phyloP scores from a whole-genome alignment of 2,888 invertebrate species.

The Chrysina gloriosa region DNA sequence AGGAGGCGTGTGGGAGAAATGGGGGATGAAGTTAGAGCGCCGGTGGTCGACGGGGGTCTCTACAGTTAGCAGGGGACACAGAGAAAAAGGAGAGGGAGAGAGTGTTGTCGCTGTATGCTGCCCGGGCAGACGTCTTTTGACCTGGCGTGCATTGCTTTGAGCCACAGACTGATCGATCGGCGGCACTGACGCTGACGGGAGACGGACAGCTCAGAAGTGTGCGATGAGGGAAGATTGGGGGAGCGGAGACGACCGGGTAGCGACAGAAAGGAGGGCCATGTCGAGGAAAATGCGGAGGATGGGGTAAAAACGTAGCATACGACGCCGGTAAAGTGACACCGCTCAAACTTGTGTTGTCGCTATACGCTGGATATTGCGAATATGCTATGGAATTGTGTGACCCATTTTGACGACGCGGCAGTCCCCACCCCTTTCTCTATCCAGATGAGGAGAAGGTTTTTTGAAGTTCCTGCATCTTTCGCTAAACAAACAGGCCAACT shows the following conservation, averaged over 20 bases:
- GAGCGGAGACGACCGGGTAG: constrained; percentile 43
- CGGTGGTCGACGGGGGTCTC: constrained; percentile 46
- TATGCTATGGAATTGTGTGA: constrained; percentile 40
- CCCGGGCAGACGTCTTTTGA: constrained; percentile 67
- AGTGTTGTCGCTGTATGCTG: constrained; percentile 62
- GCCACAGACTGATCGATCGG: constrained; percentile 66
- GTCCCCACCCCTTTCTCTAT: neutral
- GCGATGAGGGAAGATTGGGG: constrained; percentile 42
- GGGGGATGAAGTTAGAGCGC: constrained; percentile 47
- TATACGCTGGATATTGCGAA: constrained; percentile 39
- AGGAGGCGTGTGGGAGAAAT: constrained; percentile 46
- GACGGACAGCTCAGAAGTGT: constrained; percentile 64
- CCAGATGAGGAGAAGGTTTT: constrained; percentile 1
- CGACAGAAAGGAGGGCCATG: constrained; percentile 47
- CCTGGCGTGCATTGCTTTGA: constrained; percentile 66
- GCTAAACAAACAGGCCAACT: neutral
- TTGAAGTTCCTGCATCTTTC: neutral
- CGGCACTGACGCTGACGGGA: constrained; percentile 64
- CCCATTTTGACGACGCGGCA: constrained; percentile 26
- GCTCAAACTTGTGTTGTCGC: constrained; percentile 50
- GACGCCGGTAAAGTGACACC: constrained; percentile 52
- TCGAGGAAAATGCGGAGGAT: constrained; percentile 38
- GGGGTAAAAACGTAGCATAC: constrained; percentile 39
- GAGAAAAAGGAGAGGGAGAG: constrained; percentile 51
- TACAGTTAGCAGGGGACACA: constrained; percentile 26